Evolutionary conservation across 2,113 vertebrate genomes (phyloP), one percentile per base, ranked within the genome.

Genomic region (Silurus meridionalis): DNA sequence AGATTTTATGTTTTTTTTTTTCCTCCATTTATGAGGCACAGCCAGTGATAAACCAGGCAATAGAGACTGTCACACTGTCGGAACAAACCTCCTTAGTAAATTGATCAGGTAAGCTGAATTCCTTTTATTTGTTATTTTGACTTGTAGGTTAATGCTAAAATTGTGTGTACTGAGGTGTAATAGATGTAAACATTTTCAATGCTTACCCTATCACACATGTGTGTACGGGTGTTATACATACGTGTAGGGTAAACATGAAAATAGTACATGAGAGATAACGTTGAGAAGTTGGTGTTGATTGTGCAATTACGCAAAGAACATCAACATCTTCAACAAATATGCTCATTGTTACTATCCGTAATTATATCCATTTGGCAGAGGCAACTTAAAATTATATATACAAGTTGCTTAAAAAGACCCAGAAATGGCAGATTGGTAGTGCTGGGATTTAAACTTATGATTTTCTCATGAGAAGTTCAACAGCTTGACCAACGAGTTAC

Each of bases 71-170:
- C n/a, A 0, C 28, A 67, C 84, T 14, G 52, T 23, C 23, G n/a
- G 23, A 7, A 10, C 48, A 55, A 78, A 15, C 21, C 23, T 57
- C 21, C 37, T 58, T 21, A 82, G 6, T 55, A 53, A 28, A 37
- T 50, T 23, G 5, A 63, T 11, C 77, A 58, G 80, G 86, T 87
- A 83, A 87, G 81, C 50, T 55, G 58, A 0, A 15, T 57, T 64
- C 83, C 55, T n/a, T 15, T 64, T 25, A 0, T 60, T 61, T 61
- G 37, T 21, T 66, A 53, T 55, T 48, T 8, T 64, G 10, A 80
- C 14, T 15, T 6, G n/a, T n/a, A 53, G 61, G 52, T 15, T 8
- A 0, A 37, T 71, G 6, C 1, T 21, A 28, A 66, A 55, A 4
- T 46, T 72, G 55, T 19, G 28, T 37, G 25, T 60, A 80, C 37